Evolutionary conservation across 2,113 vertebrate genomes (phyloP).

Genomic region (Megaleporinus macrocephalus): DNA sequence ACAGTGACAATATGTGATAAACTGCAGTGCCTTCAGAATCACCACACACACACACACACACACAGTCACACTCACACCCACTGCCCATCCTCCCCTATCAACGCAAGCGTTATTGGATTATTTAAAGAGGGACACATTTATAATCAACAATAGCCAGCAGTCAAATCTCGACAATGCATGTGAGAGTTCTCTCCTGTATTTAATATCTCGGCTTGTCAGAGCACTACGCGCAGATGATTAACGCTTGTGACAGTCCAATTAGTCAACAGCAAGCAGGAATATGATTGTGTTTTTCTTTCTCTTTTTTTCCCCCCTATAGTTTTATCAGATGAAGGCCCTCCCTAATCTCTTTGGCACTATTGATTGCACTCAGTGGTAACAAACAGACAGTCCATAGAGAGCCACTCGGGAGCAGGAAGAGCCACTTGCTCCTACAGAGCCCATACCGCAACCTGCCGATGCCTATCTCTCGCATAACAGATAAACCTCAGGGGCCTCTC

Average conservation of each 20-base stretch:
- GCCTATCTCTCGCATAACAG: slow-evolving; percentile 61
- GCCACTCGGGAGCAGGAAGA: slow-evolving; percentile 65
- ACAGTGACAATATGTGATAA: no score
- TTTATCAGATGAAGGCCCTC: slow-evolving; percentile 76
- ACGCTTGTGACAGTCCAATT: slow-evolving; percentile 68
- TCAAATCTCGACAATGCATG: slow-evolving; percentile 56
- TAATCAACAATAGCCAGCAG: slow-evolving; percentile 54
- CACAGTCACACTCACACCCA: neutral
- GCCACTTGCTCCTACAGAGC: slow-evolving; percentile 62
- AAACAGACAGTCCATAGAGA: slow-evolving; percentile 64
- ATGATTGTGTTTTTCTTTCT: slow-evolving; percentile 50
- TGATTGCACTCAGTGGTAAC: slow-evolving; percentile 70
- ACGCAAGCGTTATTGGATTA: slow-evolving; percentile 43
- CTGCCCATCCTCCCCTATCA: slow-evolving; percentile 19
- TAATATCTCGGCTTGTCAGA: slow-evolving; percentile 58
- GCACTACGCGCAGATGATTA: slow-evolving; percentile 56
- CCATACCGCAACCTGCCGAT: slow-evolving; percentile 64
- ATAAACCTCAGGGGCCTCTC: slow-evolving; percentile 52
- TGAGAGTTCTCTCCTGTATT: slow-evolving; percentile 60
- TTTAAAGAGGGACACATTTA: slow-evolving; percentile 58
- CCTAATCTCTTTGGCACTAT: slow-evolving; percentile 76
- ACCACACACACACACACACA: neutral
- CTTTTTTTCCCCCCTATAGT: slow-evolving; percentile 30
- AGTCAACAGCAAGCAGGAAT: slow-evolving; percentile 72
- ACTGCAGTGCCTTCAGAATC: neutral